phyloP scores from a whole-genome alignment of 2,113 vertebrate genomes.

The Pseudorhombus dupliciocellatus region DNA sequence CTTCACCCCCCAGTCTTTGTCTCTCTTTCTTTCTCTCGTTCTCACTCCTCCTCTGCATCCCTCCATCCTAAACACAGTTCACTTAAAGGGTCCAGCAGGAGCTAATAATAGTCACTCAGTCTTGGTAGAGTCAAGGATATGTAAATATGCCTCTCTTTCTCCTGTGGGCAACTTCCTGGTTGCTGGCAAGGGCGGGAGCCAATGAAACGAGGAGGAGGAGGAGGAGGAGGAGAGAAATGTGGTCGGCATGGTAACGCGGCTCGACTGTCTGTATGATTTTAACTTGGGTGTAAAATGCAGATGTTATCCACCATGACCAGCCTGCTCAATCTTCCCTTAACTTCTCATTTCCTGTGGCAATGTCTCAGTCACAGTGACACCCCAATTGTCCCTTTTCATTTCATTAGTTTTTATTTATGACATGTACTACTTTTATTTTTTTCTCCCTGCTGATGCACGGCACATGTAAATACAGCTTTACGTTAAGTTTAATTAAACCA shows the following conservation, averaged over 20 bases:
- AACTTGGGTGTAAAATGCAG: slow-evolving; percentile 81
- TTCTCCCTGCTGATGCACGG: background rate
- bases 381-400: slow-evolving; percentile 1
- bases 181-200: slow-evolving; percentile 64
- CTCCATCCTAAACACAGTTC: slow-evolving; percentile 50
- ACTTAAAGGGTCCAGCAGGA: slow-evolving; percentile 48
- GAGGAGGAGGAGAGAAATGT: slow-evolving; percentile 52
- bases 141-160: slow-evolving; percentile 71
- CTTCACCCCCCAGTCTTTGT: slow-evolving; percentile 5
- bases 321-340: slow-evolving; percentile 69
- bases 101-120: slow-evolving; percentile 74
- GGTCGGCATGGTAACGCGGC: slow-evolving; percentile 87
- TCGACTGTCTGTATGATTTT: slow-evolving; percentile 76
- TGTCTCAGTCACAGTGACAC: slow-evolving; percentile 1
- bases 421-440: background rate
- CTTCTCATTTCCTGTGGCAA: slow-evolving; percentile 14
- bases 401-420: background rate
- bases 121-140: slow-evolving; percentile 72
- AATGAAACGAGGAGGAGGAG: slow-evolving; percentile 69
- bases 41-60: slow-evolving; percentile 8
- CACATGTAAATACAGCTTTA: background rate
- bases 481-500: background rate
- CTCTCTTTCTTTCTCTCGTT: background rate
- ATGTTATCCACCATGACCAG: slow-evolving; percentile 80
- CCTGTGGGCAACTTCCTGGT: slow-evolving; percentile 74